These are phyloP conservation scores for Hemicentrotus pulcherrimus DNA, from an alignment of 35 echinoderm and acorn worm species.

Conservation along the genomic window DNA sequence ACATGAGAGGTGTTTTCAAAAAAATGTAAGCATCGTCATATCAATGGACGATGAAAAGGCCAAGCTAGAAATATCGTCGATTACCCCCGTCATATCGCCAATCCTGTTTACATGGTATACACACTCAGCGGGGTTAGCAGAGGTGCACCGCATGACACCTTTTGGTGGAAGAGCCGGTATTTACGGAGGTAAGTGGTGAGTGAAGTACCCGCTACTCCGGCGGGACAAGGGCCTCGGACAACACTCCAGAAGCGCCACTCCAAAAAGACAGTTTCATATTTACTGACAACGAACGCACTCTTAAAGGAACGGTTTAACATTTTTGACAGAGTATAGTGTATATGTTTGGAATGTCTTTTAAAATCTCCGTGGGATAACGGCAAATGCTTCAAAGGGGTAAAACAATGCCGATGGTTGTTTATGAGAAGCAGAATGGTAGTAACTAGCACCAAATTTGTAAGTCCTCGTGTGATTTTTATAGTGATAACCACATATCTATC, in stretches of 20 bases:
- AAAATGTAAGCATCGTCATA: not conserved
- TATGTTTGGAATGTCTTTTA: not conserved
- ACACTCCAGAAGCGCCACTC: not conserved
- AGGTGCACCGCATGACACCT: not conserved
- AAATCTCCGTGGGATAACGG: too few species aligned
- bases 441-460: too few species aligned
- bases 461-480: too few species aligned
- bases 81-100: not conserved
- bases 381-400: too few species aligned
- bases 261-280: conserved; percentile 12
- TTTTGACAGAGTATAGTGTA: too few species aligned
- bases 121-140: not conserved
- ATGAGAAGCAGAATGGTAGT: too few species aligned
- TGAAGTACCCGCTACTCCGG: not conserved
- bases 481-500: too few species aligned
- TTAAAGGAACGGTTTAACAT: not conserved
- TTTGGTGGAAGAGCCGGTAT: not conserved
- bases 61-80: not conserved
- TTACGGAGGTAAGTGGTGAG: not conserved
- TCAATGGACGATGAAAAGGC: not conserved
- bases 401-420: too few species aligned
- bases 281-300: not conserved
- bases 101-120: not conserved
- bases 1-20: not conserved
- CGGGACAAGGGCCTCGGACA: not conserved